phyloP scores from a whole-genome alignment of 1,140 invertebrate species.

The Lucilia sericata region DNA sequence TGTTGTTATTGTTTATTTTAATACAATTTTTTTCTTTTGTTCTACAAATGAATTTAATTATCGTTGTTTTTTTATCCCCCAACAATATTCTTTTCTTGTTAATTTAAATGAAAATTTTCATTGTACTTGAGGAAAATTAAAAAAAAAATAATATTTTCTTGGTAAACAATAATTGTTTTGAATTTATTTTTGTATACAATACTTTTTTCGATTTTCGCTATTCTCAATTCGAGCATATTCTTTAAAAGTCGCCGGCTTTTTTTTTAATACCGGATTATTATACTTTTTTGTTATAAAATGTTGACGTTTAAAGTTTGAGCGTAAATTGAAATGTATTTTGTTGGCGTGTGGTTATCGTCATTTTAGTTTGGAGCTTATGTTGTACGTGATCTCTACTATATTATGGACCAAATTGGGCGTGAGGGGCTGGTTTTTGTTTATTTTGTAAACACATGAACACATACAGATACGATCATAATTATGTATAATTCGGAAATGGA shows the following conservation, averaged over 20 bases:
- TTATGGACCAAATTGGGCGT: background rate
- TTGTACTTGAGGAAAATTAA: background rate
- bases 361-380: background rate
- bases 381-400: background rate
- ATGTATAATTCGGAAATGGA: no score
- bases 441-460: background rate
- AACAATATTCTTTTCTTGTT: background rate
- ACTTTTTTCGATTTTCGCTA: background rate
- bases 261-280: background rate
- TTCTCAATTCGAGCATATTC: background rate
- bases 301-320: background rate
- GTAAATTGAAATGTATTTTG: background rate
- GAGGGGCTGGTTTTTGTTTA: no score
- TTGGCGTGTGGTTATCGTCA: background rate
- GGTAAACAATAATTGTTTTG: no score
- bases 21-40: conserved; percentile 15
- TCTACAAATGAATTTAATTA: background rate
- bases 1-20: conserved; percentile 1
- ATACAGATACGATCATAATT: no score
- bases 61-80: background rate
- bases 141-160: no score
- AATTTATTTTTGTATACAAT: background rate
- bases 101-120: background rate
- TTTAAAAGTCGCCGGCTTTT: background rate
- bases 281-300: background rate